Evolutionary conservation across 1,140 invertebrate genomes (phyloP).

Genomic region (Micrasema minimum): DNA sequence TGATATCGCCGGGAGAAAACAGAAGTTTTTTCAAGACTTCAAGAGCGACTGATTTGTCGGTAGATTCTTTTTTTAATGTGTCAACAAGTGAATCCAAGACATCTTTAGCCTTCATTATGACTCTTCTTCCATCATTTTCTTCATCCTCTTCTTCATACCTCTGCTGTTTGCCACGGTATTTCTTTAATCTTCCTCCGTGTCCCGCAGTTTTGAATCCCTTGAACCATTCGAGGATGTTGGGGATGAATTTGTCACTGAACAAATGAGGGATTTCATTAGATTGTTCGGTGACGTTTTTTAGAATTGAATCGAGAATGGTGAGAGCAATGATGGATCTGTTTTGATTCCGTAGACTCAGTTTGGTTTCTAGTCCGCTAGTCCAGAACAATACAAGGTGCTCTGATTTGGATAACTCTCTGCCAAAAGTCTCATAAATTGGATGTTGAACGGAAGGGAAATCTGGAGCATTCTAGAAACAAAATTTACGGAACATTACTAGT

Average conservation of each 20-base stretch:
- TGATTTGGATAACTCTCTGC: conserved; percentile 63
- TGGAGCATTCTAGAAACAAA: conserved; percentile 67
- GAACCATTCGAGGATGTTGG: conserved; percentile 68
- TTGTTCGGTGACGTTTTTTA: conserved; percentile 65
- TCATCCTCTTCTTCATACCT: conserved; percentile 44
- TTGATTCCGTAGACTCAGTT: conserved; percentile 69
- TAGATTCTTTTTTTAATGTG: conserved; percentile 63
- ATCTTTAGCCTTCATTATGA: conserved; percentile 67
- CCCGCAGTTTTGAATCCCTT: conserved; percentile 63
- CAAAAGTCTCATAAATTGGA: conserved; percentile 71
- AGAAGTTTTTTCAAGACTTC: conserved; percentile 72
- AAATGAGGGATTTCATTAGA: conserved; percentile 63
- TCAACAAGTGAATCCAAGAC: conserved; percentile 67
- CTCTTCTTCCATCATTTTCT: conserved; percentile 65
- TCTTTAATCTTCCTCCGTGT: conserved; percentile 59
- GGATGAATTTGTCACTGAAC: conserved; percentile 68
- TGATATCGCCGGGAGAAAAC: conserved; percentile 73
- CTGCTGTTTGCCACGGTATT: conserved; percentile 48
- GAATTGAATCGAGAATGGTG: conserved; percentile 66
- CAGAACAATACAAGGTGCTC: conserved; percentile 67
- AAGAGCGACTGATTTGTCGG: conserved; percentile 67
- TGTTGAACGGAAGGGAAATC: conserved; percentile 69
- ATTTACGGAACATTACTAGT: no score
- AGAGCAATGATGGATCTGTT: conserved; percentile 69
- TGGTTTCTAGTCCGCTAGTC: conserved; percentile 66